phyloP scores from a whole-genome alignment of 2,797 vertebrate genomes.

The Pangasius sanitwongsei region DNA sequence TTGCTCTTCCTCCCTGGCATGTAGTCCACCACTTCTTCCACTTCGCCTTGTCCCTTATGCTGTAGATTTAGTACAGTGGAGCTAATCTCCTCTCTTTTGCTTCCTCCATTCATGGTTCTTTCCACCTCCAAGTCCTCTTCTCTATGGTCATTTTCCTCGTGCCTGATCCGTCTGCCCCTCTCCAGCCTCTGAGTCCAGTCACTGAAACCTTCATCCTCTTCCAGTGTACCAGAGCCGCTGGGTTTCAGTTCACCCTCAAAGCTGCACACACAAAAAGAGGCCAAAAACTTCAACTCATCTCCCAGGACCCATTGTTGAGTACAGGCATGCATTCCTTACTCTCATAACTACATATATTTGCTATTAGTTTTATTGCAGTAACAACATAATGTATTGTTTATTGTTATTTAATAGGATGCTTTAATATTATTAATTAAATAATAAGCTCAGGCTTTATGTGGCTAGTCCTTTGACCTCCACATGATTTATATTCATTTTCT shows the following conservation, averaged over 20 bases:
- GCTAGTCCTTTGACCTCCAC: not conserved
- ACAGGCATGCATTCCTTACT: not conserved
- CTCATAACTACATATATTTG: not conserved
- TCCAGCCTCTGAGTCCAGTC: slow-evolving; percentile 90
- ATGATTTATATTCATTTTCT: not conserved
- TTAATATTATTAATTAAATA: not conserved
- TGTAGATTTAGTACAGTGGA: slow-evolving; percentile 38
- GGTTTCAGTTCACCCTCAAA: slow-evolving; percentile 73
- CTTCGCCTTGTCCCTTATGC: slow-evolving; percentile 46
- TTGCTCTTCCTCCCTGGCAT: slow-evolving; percentile 67
- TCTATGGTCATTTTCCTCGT: slow-evolving; percentile 59
- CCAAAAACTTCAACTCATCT: not conserved
- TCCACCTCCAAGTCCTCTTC: slow-evolving; percentile 54
- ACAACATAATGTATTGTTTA: not conserved
- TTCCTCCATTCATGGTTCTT: slow-evolving; percentile 53
- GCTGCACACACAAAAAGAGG: slow-evolving; percentile 61
- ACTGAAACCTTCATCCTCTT: slow-evolving; percentile 93
- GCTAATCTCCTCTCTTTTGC: slow-evolving; percentile 1
- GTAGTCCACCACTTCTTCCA: slow-evolving; percentile 51
- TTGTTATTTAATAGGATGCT: not conserved
- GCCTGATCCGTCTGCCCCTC: slow-evolving; percentile 71
- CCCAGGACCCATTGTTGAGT: not conserved
- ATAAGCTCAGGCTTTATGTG: not conserved
- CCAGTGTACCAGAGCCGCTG: slow-evolving; percentile 70
- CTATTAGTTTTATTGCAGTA: slow-evolving; percentile 4